These are phyloP conservation scores for Dinocampus coccinellae DNA, from an alignment of 2,888 invertebrate genomes.

Conservation along the genomic window DNA sequence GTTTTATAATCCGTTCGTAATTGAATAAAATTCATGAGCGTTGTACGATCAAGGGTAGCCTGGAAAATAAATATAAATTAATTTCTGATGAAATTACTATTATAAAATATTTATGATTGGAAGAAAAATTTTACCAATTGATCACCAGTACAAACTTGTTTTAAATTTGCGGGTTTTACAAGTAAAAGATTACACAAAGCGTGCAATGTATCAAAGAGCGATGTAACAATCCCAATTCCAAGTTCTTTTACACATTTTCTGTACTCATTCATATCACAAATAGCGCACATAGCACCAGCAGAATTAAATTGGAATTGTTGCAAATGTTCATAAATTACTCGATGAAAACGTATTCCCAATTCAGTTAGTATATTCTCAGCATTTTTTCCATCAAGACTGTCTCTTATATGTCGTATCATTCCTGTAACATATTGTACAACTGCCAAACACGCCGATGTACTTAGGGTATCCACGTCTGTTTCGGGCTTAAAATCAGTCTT, in stretches of 20 bases:
- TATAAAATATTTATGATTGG: background rate
- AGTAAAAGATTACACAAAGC: constrained; percentile 95
- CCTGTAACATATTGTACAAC: constrained; percentile 87
- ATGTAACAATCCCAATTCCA: constrained; percentile 82
- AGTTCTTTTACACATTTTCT: constrained; percentile 88
- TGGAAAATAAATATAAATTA: constrained; percentile 70
- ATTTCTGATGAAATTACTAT: background rate
- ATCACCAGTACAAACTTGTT: constrained; percentile 94
- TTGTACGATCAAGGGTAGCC: constrained; percentile 91
- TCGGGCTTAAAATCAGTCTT: constrained; percentile 95
- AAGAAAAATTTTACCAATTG: constrained; percentile 80
- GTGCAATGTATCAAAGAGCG: constrained; percentile 95
- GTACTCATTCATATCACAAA: constrained; percentile 98
- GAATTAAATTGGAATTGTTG: constrained; percentile 95
- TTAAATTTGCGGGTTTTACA: constrained; percentile 95
- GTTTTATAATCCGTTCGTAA: constrained; percentile 94
- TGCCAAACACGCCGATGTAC: constrained; percentile 85
- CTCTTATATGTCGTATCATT: constrained; percentile 82
- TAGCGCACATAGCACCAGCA: constrained; percentile 96
- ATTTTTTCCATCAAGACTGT: constrained; percentile 93
- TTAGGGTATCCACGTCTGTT: constrained; percentile 86
- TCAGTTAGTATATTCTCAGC: constrained; percentile 88
- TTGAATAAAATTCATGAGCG: constrained; percentile 93
- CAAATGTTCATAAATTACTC: constrained; percentile 94
- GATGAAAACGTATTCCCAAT: constrained; percentile 91